Percentiles rank a stretch among this genome's conserved stretches.
These are phyloP conservation scores for Dendroctonus valens DNA, from an alignment of 1,140 invertebrate species.

Conservation along the genomic window DNA sequence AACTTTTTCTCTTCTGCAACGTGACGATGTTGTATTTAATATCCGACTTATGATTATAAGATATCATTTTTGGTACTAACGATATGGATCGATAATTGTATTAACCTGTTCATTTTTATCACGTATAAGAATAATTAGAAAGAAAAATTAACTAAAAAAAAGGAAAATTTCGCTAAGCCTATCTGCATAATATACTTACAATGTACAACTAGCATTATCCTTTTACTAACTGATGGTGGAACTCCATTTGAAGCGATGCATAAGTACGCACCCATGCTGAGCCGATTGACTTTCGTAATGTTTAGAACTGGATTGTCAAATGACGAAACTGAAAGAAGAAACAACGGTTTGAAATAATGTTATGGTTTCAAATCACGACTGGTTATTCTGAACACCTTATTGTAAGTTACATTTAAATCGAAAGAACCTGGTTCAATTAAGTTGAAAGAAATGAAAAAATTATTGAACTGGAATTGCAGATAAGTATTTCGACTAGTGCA, in stretches of 20 bases:
- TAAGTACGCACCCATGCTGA: constrained; percentile 88
- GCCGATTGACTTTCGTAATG: constrained; percentile 77
- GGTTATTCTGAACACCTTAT: not conserved
- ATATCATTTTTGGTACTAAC: no score
- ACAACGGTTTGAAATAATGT: not conserved
- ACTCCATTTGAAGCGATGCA: constrained; percentile 87
- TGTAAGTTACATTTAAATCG: not conserved
- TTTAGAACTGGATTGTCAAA: constrained; percentile 72
- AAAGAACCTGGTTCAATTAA: not conserved
- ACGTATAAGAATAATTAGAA: no score
- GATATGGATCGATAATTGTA: no score
- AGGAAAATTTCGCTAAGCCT: not conserved
- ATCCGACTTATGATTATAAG: no score
- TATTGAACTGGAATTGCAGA: constrained; percentile 5
- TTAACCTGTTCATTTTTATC: no score
- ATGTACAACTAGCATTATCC: constrained; percentile 83
- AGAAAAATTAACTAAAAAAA: no score
- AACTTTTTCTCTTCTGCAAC: no score
- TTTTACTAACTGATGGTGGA: constrained; percentile 83
- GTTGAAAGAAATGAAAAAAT: not conserved
- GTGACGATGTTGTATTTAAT: no score
- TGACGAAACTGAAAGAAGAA: constrained; percentile 57
- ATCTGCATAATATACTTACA: constrained; percentile 63
- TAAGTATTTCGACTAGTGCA: constrained; percentile 8
- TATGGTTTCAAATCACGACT: not conserved